Conservation (phyloP, 92 coral and sea anemone genomes). For the Plumapathes pennacea region DNA sequence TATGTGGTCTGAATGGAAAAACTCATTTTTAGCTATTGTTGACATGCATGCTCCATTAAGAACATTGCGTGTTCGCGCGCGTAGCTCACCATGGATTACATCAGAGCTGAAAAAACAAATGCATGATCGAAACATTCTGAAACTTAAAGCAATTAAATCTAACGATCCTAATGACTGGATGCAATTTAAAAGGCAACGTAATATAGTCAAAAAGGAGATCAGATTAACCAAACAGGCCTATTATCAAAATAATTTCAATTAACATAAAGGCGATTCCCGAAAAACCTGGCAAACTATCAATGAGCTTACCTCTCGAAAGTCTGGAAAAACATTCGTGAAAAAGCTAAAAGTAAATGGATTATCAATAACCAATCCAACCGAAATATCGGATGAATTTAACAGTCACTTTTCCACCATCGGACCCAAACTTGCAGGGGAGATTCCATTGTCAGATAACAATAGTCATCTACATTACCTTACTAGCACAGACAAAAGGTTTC, state of each 20-base stretch:
- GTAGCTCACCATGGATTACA: conserved; percentile 60
- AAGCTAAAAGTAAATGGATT: conserved; percentile 12
- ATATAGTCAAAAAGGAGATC: conserved; percentile 32
- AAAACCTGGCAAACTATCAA: conserved; percentile 41
- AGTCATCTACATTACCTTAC: conserved; percentile 21
- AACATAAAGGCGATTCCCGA: conserved; percentile 10
- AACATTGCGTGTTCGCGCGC: conserved; percentile 14
- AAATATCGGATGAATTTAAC: conserved; percentile 36
- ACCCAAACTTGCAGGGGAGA: conserved; percentile 48
- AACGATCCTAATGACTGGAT: conserved; percentile 29
- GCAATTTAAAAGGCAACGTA: conserved; percentile 32
- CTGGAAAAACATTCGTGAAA: conserved; percentile 9
- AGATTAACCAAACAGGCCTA: conserved; percentile 11
- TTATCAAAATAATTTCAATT: conserved; percentile 24
- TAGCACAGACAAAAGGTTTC: conserved; percentile 32
- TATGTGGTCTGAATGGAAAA: conserved; percentile 16
- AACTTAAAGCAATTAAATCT: conserved; percentile 26
- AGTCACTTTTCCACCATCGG: conserved; percentile 44
- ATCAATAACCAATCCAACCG: conserved; percentile 5
- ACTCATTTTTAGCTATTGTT: background rate
- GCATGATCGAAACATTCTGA: conserved; percentile 30
- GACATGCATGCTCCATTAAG: conserved; percentile 18
- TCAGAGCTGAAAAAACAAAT: conserved; percentile 26
- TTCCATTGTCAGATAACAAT: conserved; percentile 17
- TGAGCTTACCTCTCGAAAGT: conserved; percentile 32